These are phyloP conservation scores for Sinentomon sp. DNA, from an alignment of 2,888 invertebrate genomes.

Conservation along the genomic window DNA sequence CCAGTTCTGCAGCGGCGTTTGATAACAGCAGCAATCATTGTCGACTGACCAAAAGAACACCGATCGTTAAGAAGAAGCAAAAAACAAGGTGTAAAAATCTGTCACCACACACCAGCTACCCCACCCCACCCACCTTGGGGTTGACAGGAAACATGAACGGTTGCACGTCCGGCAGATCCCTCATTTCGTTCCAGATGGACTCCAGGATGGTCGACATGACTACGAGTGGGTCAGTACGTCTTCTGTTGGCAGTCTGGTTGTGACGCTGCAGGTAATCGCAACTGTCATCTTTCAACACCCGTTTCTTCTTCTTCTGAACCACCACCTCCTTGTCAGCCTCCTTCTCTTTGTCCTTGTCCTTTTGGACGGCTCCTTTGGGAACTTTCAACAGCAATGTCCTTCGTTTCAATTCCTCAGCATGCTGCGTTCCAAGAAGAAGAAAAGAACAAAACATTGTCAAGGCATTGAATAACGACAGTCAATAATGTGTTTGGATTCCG, in stretches of 20 bases:
- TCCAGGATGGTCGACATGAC: slow-evolving; percentile 76
- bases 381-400: slow-evolving; percentile 46
- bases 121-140: slow-evolving; percentile 33
- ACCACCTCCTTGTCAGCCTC: slow-evolving; percentile 38
- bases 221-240: slow-evolving; percentile 85
- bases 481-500: too few species aligned
- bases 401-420: slow-evolving; percentile 59
- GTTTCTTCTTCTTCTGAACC: slow-evolving; percentile 31
- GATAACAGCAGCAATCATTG: too few species aligned
- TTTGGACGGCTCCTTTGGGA: slow-evolving; percentile 39
- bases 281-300: slow-evolving; percentile 37
- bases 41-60: too few species aligned
- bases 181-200: slow-evolving; percentile 67
- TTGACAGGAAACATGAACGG: slow-evolving; percentile 86
- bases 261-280: slow-evolving; percentile 71
- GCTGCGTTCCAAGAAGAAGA: slow-evolving; percentile 24
- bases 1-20: too few species aligned
- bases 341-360: too few species aligned
- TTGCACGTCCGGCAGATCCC: slow-evolving; percentile 68
- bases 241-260: slow-evolving; percentile 54
- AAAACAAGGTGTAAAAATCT: too few species aligned
- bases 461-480: too few species aligned
- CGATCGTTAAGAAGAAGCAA: too few species aligned
- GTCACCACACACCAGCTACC: too few species aligned
- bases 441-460: too few species aligned